Conservation (phyloP, 2,888 invertebrate genomes). For the Hypselothyrea guttata region DNA sequence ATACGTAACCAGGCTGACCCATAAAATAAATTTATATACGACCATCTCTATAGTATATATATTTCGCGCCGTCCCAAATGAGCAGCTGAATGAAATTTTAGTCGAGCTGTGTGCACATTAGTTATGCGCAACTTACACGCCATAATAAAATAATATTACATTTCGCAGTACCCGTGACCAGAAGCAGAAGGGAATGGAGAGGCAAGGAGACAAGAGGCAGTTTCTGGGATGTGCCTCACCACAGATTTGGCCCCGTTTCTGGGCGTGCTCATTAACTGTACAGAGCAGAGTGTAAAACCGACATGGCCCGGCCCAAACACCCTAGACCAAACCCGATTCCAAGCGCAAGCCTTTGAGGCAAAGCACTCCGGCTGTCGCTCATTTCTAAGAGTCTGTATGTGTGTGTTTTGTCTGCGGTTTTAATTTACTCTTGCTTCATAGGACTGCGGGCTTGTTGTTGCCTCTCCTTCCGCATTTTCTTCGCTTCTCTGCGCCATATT, state of each 20-base stretch:
- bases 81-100: constrained; percentile 56
- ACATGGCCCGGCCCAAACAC: too few species aligned
- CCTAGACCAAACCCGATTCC: background rate
- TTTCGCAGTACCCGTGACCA: constrained; percentile 18
- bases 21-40: constrained; percentile 39
- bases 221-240: background rate
- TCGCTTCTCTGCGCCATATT: background rate
- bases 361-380: constrained; percentile 49
- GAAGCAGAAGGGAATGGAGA: background rate
- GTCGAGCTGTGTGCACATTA: constrained; percentile 49
- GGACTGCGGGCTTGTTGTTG: constrained; percentile 19
- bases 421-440: constrained; percentile 68
- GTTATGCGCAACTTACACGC: constrained; percentile 55
- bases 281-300: constrained; percentile 26
- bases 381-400: constrained; percentile 41
- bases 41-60: background rate
- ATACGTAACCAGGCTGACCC: constrained; percentile 58
- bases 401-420: constrained; percentile 57
- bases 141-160: constrained; percentile 57
- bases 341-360: constrained; percentile 56
- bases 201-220: background rate
- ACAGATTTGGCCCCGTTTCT: constrained; percentile 42
- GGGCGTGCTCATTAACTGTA: constrained; percentile 51
- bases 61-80: constrained; percentile 39
- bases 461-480: background rate